Conservation (phyloP, 1,140 invertebrate genomes). For the Sycobia sp. region DNA sequence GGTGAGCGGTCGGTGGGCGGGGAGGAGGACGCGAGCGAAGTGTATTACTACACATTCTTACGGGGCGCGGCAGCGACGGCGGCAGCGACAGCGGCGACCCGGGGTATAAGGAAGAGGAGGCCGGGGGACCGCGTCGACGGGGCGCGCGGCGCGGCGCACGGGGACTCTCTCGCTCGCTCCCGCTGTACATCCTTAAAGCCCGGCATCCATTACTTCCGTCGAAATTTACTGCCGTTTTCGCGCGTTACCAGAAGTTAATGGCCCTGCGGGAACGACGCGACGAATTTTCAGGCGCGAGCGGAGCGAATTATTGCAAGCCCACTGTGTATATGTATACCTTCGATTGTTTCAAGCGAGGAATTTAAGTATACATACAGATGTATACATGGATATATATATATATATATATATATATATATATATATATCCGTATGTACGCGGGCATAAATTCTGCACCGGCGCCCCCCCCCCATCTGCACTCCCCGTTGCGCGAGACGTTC, state of each 20-base stretch:
- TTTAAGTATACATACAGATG: slow-evolving; percentile 16
- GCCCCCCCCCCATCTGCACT: no score
- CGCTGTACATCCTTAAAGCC: slow-evolving; percentile 56
- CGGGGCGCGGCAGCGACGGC: no score
- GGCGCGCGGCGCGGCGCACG: slow-evolving; percentile 32
- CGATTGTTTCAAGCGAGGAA: slow-evolving; percentile 24
- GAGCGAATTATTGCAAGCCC: slow-evolving; percentile 29
- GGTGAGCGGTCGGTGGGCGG: background rate
- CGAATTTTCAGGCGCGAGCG: slow-evolving; percentile 33
- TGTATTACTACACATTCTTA: slow-evolving; percentile 61
- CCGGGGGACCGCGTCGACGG: slow-evolving; percentile 34
- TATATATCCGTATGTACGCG: background rate
- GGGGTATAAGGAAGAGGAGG: slow-evolving; percentile 34
- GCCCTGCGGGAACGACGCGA: slow-evolving; percentile 39
- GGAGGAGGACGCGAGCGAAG: slow-evolving; percentile 37
- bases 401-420: no score
- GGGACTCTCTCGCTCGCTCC: slow-evolving; percentile 25
- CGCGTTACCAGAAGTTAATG: slow-evolving; percentile 57
- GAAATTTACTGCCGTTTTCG: slow-evolving; percentile 60
- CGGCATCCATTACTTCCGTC: slow-evolving; percentile 52
- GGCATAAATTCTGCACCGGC: background rate
- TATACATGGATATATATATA: background rate
- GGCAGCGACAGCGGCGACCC: slow-evolving; percentile 14
- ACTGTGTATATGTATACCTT: slow-evolving; percentile 15
- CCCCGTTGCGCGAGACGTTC: background rate